These are phyloP conservation scores for Chrysolina haemoptera DNA, from an alignment of 2,888 invertebrate genomes.

Conservation along the genomic window DNA sequence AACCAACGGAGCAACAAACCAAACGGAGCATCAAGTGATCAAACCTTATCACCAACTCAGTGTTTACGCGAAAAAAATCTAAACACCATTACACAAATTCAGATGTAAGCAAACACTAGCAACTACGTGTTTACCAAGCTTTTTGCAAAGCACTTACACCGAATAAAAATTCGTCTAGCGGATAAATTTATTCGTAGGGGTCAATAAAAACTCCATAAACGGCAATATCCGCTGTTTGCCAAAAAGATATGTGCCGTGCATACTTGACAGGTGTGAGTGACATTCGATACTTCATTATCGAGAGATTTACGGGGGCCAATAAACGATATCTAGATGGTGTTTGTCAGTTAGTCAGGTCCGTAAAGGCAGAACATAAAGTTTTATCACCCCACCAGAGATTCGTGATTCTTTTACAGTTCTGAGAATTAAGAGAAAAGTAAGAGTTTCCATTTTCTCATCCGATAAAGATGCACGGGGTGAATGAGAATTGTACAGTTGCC, in stretches of 20 bases:
- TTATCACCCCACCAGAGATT: conserved; percentile 61
- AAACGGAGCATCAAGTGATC: neutral
- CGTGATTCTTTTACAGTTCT: neutral
- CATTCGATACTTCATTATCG: conserved; percentile 67
- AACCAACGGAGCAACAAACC: too few relatives aligned
- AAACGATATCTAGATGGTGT: conserved; percentile 66
- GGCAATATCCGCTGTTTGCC: neutral
- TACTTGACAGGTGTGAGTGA: conserved; percentile 67
- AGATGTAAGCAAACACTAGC: conserved; percentile 37
- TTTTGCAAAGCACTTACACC: conserved; percentile 43
- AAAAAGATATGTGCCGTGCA: conserved; percentile 59
- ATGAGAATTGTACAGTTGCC: too few relatives aligned
- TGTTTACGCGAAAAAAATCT: neutral
- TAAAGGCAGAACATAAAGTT: conserved; percentile 67
- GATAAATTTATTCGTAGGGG: conserved; percentile 35
- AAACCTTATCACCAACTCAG: neutral
- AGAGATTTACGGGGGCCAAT: conserved; percentile 68
- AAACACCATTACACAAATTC: conserved; percentile 37
- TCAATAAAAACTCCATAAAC: neutral
- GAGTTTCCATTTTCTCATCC: neutral
- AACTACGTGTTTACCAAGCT: conserved; percentile 44
- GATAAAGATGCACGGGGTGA: neutral
- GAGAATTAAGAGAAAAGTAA: neutral
- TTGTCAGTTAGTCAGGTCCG: conserved; percentile 66
- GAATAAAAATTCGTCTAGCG: conserved; percentile 38